Conservation (phyloP, 2,888 invertebrate genomes). For the Coelinius sp. region DNA sequence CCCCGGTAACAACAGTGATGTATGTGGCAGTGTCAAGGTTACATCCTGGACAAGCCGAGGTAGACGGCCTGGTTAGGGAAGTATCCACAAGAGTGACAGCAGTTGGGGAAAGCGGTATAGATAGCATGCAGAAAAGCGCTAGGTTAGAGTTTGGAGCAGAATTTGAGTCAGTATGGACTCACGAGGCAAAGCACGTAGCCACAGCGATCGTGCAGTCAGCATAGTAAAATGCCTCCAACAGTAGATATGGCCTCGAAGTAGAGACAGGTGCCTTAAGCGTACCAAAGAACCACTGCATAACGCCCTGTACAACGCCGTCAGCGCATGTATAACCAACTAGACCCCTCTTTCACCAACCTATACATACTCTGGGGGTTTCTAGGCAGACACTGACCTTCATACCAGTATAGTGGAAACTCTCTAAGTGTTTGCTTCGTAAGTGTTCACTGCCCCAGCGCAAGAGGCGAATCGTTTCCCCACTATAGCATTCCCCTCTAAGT, state of each 20-base stretch:
- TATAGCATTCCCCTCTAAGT: too few species aligned
- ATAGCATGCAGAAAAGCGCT: slow-evolving; percentile 41
- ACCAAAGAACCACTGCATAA: slow-evolving; percentile 33
- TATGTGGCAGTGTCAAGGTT: slow-evolving; percentile 48
- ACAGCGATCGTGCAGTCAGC: slow-evolving; percentile 65
- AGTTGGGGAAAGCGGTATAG: slow-evolving; percentile 32
- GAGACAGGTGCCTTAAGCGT: slow-evolving; percentile 34
- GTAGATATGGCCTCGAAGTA: slow-evolving; percentile 16
- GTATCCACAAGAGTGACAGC: slow-evolving; percentile 35
- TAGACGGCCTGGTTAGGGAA: slow-evolving; percentile 49
- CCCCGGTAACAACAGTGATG: slow-evolving; percentile 42
- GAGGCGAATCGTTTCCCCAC: too few species aligned
- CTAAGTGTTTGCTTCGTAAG: slow-evolving; percentile 61
- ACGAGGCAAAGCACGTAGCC: slow-evolving; percentile 69
- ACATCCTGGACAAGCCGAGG: slow-evolving; percentile 45
- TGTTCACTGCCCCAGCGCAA: too few species aligned
- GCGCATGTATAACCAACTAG: slow-evolving; percentile 44
- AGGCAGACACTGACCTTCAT: slow-evolving; percentile 71
- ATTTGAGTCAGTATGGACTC: slow-evolving; percentile 65
- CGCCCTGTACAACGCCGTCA: slow-evolving; percentile 39
- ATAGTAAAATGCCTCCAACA: slow-evolving; percentile 62
- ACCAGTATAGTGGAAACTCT: slow-evolving; percentile 60
- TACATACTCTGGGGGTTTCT: slow-evolving; percentile 54
- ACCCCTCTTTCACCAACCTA: slow-evolving; percentile 28
- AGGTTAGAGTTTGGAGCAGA: slow-evolving; percentile 63